Evolutionary conservation across 2,797 vertebrate species (phyloP), one percentile per base, ranked within the genome.

Genomic region (Tangara arthus): DNA sequence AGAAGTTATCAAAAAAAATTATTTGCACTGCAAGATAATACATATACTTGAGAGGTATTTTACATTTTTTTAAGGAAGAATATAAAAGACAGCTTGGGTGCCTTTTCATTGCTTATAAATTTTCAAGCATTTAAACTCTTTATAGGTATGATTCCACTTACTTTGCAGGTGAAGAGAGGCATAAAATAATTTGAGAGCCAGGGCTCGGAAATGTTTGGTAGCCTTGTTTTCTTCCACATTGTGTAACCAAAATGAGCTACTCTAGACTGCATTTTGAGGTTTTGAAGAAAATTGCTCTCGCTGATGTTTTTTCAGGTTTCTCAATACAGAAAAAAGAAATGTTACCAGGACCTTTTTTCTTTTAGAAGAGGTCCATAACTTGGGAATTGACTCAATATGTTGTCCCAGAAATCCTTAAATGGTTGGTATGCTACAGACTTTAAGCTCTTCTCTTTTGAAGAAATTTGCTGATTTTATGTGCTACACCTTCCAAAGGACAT

Each of bases 141-240:
- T 28, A 50, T 32, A 55, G 16, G 27, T 93, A 55, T 6, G 12
- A 32, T 71, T 70, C 10, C n/a, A 26, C 7, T 44, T 56, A 64
- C 9, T 75, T 84, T 61, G 19, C 59, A 69, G 27, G 17, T 46
- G 14, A 27, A 84, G 12, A 93, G 28, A 79, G 5, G 2, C 32
- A 20, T 41, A 79, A 81, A 82, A 68, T 32, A 0, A 34, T 34
- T 47, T 42, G 27, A 76, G 50, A 66, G 7, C 5, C 20, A 39
- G 12, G 11, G 26, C 19, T 46, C 0, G 1, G 56, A 80, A 87
- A 64, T 3, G 14, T 46, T 86, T 0, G 0, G 16, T 32, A 55
- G 18, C 21, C 75, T 84, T 60, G 6, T 64, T 69, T 75, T 56
- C 28, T 77, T 63, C 49, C 6, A 26, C 2, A 4, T 2, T 50